Evolutionary conservation across 2,888 invertebrate genomes (phyloP), one percentile per base, ranked within the genome.

Genomic region (Saturnia japonica): DNA sequence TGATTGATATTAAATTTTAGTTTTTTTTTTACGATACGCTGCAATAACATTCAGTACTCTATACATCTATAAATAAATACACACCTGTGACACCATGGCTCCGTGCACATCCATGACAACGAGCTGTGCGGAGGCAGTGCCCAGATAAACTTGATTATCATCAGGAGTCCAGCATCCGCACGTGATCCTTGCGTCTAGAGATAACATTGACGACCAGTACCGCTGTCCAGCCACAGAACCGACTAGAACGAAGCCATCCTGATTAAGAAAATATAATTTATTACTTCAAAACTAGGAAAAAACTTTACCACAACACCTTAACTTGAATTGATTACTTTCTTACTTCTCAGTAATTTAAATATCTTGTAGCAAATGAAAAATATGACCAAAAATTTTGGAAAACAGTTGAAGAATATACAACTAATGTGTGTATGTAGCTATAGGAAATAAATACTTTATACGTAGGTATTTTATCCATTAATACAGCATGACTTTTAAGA

Each of bases 151-250:
- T 94, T 99, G 98, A 85, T 98, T 97, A 89, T 99, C 99, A 85
- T 99, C 99, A 0, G 99, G 99, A 16, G 99, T 98, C 99, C 99
- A 99, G 83, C 98, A 97, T 62, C 99, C 99, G 88, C 99, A 99
- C 0, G 98, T 98, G 81, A 99, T 99, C 71, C 97, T 96, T 25
- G 98, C 97, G 86, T 99, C 98, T 77, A 99, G 95, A 82, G 99
- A 98, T 74, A 99, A 93, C 98, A 99, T 98, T 67, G 98, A 98
- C 0, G 99, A 99, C 99, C 99, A 99, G 91, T 99, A 99, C 12
- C 99, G 95, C 89, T 99, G 99, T 0, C 99, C 99, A 0, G 98
- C 98, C 74, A 99, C 99, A 1, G 99, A 99, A 0, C 99, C 99
- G 60, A 99, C 99, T 79, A 99, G 93, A 12, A 99, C 99, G 91